Evolutionary conservation across 2,888 invertebrate species (phyloP).

Genomic region (Dysmachus trigonus): DNA sequence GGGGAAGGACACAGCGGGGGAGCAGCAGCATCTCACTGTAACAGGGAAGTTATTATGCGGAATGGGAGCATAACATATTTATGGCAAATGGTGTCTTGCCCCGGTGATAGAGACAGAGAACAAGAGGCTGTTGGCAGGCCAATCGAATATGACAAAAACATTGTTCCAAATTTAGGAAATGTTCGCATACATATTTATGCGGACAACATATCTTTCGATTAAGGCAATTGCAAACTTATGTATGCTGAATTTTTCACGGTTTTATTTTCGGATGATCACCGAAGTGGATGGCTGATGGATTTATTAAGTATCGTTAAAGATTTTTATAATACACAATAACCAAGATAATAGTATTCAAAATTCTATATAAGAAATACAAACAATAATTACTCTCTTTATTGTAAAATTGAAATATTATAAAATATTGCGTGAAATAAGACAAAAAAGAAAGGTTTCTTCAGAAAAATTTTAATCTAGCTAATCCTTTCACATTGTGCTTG

Average conservation of each 20-base stretch:
- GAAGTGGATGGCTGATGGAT: neutral
- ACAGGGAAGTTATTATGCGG: neutral
- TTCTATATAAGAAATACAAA: no score
- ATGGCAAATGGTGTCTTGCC: neutral
- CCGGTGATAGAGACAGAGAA: neutral
- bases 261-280: neutral
- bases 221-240: neutral
- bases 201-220: neutral
- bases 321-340: neutral
- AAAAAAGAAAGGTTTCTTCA: no score
- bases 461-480: no score
- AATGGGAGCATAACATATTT: neutral
- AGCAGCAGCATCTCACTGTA: neutral
- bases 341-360: neutral
- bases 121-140: neutral
- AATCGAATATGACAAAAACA: neutral
- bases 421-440: no score
- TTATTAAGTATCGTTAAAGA: neutral
- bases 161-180: neutral
- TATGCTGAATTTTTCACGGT: neutral
- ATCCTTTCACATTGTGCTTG: no score
- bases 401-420: no score
- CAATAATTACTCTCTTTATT: no score
- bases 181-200: neutral
- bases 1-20: neutral